Conservation (phyloP, 2,113 vertebrate species). For the Camarhynchus parvulus region DNA sequence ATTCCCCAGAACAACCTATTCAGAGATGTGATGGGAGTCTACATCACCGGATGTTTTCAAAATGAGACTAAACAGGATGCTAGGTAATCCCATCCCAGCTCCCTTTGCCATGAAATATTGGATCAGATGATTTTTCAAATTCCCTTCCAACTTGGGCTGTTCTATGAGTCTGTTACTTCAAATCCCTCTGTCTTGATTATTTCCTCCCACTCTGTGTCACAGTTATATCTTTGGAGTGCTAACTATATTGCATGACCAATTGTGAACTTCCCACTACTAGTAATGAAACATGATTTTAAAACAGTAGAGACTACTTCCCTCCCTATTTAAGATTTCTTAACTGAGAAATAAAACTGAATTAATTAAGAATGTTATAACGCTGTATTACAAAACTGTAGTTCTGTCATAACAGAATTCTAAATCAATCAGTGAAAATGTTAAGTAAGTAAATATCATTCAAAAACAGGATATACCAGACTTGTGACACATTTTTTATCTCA, state of each 20-base stretch:
- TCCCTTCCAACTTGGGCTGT: background rate
- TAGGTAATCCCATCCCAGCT: background rate
- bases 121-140: background rate
- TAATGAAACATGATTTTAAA: background rate
- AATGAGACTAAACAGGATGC: background rate
- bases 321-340: background rate
- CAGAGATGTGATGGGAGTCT: background rate
- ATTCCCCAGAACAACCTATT: background rate
- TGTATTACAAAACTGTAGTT: background rate
- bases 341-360: background rate
- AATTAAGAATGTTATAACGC: background rate
- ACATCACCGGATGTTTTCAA: background rate
- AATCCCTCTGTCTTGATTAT: background rate
- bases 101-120: background rate
- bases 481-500: background rate
- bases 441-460: background rate
- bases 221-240: background rate
- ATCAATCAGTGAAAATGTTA: background rate
- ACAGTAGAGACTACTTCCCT: background rate
- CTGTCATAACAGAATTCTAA: background rate
- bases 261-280: background rate
- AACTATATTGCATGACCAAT: background rate
- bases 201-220: background rate
- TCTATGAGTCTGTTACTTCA: background rate
- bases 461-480: background rate